Conservation (phyloP, 2,113 vertebrate species). For the Dasyurus viverrinus region DNA sequence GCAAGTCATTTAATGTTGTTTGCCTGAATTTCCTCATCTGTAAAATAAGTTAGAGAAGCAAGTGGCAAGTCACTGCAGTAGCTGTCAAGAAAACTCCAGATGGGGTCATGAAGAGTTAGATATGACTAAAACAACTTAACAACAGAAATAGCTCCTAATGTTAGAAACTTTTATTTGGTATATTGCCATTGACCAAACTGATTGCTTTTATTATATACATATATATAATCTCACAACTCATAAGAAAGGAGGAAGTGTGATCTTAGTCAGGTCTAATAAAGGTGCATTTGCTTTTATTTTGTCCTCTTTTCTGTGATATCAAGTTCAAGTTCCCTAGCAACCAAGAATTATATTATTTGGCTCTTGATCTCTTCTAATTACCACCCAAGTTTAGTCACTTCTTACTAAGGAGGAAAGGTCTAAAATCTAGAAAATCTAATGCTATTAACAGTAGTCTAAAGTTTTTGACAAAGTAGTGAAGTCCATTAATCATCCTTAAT, state of each 20-base stretch:
- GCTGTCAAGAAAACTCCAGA: neutral
- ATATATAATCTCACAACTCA: neutral
- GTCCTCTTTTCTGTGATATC: neutral
- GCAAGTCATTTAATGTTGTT: neutral
- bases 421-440: neutral
- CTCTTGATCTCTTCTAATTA: neutral
- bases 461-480: neutral
- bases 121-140: neutral
- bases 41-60: neutral
- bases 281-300: neutral
- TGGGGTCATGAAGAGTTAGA: neutral
- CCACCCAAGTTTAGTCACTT: neutral
- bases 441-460: neutral
- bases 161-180: neutral
- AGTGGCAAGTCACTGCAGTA: neutral
- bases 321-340: neutral
- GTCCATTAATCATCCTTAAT: neutral
- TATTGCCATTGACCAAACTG: neutral
- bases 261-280: neutral
- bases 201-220: neutral
- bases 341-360: neutral
- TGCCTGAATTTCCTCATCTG: neutral
- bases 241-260: neutral
- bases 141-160: neutral
- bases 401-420: neutral